Percentiles rank a stretch among this genome's conserved stretches.
These are phyloP conservation scores for Drosophila birchii DNA, from an alignment of 2,888 invertebrate species.

Conservation along the genomic window DNA sequence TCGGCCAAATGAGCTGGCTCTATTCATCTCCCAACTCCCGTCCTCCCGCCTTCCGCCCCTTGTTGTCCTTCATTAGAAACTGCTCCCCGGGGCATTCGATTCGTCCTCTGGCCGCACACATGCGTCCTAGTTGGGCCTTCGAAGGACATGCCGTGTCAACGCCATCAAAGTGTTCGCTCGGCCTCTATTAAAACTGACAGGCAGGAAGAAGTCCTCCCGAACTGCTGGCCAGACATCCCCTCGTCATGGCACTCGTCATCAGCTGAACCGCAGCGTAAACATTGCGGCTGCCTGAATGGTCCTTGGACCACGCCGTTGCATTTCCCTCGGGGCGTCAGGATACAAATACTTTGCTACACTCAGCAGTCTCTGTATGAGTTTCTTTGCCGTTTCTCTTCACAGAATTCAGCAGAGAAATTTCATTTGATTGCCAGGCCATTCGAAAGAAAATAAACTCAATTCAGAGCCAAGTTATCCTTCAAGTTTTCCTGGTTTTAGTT, in stretches of 20 bases:
- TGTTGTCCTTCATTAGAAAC: constrained; percentile 74
- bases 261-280: constrained; percentile 60
- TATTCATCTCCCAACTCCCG: not conserved
- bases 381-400: not conserved
- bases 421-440: constrained; percentile 10
- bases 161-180: constrained; percentile 69
- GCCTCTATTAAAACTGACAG: constrained; percentile 77
- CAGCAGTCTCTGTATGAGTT: constrained; percentile 26
- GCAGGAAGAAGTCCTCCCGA: not conserved
- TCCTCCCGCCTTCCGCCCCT: not conserved
- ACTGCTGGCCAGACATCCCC: constrained; percentile 8
- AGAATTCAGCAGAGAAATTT: not conserved
- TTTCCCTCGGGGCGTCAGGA: constrained; percentile 58
- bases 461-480: not conserved
- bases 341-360: constrained; percentile 58
- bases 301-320: constrained; percentile 43
- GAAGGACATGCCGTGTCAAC: constrained; percentile 47
- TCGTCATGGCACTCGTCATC: constrained; percentile 16
- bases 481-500: not conserved
- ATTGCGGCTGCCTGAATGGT: constrained; percentile 64
- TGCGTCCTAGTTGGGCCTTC: constrained; percentile 14
- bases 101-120: constrained; percentile 35
- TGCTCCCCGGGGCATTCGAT: constrained; percentile 68
- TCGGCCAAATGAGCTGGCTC: constrained; percentile 71
- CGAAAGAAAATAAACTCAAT: not conserved